These are phyloP conservation scores for Gadus macrocephalus DNA, from an alignment of 2,113 vertebrate species.

Conservation along the genomic window DNA sequence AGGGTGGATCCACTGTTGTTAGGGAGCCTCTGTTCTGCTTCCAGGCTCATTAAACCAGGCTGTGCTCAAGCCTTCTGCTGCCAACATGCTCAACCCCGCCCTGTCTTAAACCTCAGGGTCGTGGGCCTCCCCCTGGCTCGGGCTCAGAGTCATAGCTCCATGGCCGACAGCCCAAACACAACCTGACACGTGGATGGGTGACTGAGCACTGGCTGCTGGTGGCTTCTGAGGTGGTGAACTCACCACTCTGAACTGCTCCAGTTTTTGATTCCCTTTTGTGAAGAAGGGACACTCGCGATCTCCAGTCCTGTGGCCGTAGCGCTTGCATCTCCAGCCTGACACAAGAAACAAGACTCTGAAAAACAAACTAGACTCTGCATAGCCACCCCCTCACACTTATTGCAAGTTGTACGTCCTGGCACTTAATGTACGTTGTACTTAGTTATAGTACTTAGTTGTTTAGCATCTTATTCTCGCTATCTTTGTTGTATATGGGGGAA, in stretches of 20 bases:
- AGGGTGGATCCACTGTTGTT: constrained; percentile 15
- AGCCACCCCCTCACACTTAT: too few relatives aligned
- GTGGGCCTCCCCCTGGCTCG: too few relatives aligned
- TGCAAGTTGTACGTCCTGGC: too few relatives aligned
- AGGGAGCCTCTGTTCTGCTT: constrained; percentile 18
- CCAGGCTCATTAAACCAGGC: not conserved
- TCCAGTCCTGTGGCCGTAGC: constrained; percentile 93
- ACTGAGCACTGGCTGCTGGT: too few relatives aligned
- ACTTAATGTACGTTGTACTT: too few relatives aligned
- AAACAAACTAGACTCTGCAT: not conserved
- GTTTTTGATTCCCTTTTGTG: constrained; percentile 96
- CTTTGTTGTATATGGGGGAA: too few relatives aligned
- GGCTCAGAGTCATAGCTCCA: too few relatives aligned
- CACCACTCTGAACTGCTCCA: constrained; percentile 98
- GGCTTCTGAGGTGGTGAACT: constrained; percentile 46
- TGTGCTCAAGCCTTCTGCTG: constrained; percentile 18
- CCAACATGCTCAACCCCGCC: constrained; percentile 19
- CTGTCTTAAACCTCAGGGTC: too few relatives aligned
- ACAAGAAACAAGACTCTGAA: constrained; percentile 25
- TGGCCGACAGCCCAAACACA: too few relatives aligned
- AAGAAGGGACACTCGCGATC: constrained; percentile 96
- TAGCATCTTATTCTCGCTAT: too few relatives aligned
- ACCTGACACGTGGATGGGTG: too few relatives aligned
- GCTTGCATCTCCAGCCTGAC: constrained; percentile 94
- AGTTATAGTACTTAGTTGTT: too few relatives aligned